Evolutionary conservation across 2,888 invertebrate genomes (phyloP).

Genomic region (Unio delphinus): DNA sequence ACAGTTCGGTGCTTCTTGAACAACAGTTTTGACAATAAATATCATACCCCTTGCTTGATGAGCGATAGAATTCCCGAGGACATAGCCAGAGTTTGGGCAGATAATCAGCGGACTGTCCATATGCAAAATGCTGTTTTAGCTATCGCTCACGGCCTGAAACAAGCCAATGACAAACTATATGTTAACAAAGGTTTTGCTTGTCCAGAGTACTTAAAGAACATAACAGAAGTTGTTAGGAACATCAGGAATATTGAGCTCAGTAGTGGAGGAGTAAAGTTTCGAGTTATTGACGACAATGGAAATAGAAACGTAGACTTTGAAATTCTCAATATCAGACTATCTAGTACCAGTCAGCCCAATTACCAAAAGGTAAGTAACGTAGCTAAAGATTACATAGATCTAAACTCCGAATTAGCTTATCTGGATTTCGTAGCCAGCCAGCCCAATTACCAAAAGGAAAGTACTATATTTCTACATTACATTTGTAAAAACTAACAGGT

Average conservation of each 20-base stretch:
- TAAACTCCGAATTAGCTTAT: too few relatives aligned
- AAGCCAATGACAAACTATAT: conserved; percentile 32
- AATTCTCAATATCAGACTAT: conserved; percentile 31
- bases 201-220: conserved; percentile 16
- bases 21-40: conserved; percentile 39
- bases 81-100: conserved; percentile 8
- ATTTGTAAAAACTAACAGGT: too few relatives aligned
- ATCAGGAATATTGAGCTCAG: not conserved
- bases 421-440: too few relatives aligned
- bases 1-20: conserved; percentile 35
- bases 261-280: conserved; percentile 8
- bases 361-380: too few relatives aligned
- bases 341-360: too few relatives aligned
- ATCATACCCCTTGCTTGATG: conserved; percentile 15
- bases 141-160: conserved; percentile 39
- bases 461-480: too few relatives aligned
- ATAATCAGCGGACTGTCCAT: conserved; percentile 44
- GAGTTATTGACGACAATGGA: conserved; percentile 39
- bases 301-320: conserved; percentile 49
- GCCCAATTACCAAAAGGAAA: too few relatives aligned
- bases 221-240: conserved; percentile 2
- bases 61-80: conserved; percentile 8
- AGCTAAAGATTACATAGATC: too few relatives aligned
- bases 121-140: conserved; percentile 52
- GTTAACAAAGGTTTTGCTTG: conserved; percentile 18